These are phyloP conservation scores for Eupithecia insigniata DNA, from an alignment of 2,888 invertebrate species.

Conservation along the genomic window DNA sequence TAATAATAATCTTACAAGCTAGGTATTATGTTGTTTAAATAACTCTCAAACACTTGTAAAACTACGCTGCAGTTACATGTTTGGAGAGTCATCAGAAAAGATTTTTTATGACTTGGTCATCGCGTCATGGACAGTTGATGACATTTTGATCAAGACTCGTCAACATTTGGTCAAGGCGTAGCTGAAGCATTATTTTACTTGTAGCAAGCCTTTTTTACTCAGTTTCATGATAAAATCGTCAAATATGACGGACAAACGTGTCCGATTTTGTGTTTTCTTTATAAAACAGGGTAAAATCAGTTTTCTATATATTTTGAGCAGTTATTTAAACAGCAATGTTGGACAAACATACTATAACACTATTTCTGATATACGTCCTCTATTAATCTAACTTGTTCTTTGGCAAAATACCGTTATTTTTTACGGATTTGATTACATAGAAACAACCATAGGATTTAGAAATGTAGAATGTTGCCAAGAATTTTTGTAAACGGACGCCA, in stretches of 20 bases:
- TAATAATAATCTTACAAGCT: background rate
- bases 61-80: background rate
- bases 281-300: background rate
- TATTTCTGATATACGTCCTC: slow-evolving; percentile 28
- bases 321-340: slow-evolving; percentile 38
- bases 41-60: background rate
- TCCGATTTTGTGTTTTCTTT: background rate
- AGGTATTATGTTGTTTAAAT: slow-evolving; percentile 1
- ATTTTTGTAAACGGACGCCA: slow-evolving; percentile 7
- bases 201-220: background rate
- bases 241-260: background rate
- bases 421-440: slow-evolving; percentile 16
- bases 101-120: too few relatives aligned
- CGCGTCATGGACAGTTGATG: too few relatives aligned
- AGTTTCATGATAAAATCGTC: background rate
- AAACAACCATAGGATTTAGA: slow-evolving; percentile 16
- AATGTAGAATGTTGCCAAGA: background rate
- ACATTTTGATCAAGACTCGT: background rate
- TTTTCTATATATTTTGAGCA: slow-evolving; percentile 1
- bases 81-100: background rate
- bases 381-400: slow-evolving; percentile 34
- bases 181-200: background rate
- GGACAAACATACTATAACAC: slow-evolving; percentile 44
- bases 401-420: slow-evolving; percentile 31
- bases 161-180: background rate